Evolutionary conservation across 1,140 invertebrate species (phyloP), one percentile per base, ranked within the genome.

Genomic region (Ericerus pela): DNA sequence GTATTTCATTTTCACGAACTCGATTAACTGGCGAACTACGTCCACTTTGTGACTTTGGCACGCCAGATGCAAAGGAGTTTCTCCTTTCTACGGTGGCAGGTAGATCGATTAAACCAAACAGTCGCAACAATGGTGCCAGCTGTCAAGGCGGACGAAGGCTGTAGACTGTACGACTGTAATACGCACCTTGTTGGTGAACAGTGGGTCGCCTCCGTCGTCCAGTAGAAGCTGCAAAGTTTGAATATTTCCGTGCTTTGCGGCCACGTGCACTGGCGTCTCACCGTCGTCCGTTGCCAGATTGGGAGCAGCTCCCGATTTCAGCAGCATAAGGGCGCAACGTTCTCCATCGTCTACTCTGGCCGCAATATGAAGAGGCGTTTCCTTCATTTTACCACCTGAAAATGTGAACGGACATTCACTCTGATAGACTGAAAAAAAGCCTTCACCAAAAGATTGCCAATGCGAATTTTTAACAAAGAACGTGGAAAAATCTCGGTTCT

Each of bases 231-330:
- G 73, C 8, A 96, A 74, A 0, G 92, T 90, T 26, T 81, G 78
- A 12, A 95, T 67, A 64, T 93, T 90, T 0, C 93, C 93, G 65
- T 88, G 78, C 55, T 85, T 79, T 0, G 91, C 87, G 0, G 92
- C 88, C 2, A 94, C 85, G 61, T 96, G 92, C 2, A 96, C 82
- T 0, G 92, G 88, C 0, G 91, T 94, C 69, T 94, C 85, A 14
- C 93, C 93, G 69, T 96, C 92, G 69, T 96, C 82, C 8, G 84
- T 90, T 1, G 79, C 79, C 54, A 89, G 77, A 73, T 99, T 98
- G 0, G 95, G 87, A 59, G 92, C 85, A 10, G 95, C 95, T 3
- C 96, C 96, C 12, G 90, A 95, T 72, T 99, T 99, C 2, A 99
- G 70, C 58, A 99, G 70, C 92, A 99, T 96, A 58, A 96, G 77